Conservation (phyloP, 1,140 invertebrate genomes). For the Drosophila fuyamai region DNA sequence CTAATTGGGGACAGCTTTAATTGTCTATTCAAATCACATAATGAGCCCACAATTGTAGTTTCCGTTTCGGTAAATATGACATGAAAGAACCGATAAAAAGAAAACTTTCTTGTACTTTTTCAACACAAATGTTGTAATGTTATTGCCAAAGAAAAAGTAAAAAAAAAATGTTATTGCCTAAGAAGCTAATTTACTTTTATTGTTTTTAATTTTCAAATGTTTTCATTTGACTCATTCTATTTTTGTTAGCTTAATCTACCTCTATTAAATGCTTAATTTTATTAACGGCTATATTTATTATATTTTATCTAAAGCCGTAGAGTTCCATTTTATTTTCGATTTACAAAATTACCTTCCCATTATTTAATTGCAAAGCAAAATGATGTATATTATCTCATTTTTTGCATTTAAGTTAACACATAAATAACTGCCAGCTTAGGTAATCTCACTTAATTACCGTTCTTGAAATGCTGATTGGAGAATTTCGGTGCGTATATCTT, state of each 20-base stretch:
- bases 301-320: background rate
- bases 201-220: too few relatives aligned
- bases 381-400: background rate
- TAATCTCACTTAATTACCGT: slow-evolving; percentile 14
- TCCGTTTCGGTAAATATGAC: background rate
- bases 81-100: background rate
- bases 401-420: background rate
- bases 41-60: background rate
- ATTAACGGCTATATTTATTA: too few relatives aligned
- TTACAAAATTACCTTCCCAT: background rate
- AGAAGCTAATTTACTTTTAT: too few relatives aligned
- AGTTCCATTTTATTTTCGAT: background rate
- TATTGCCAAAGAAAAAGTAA: too few relatives aligned
- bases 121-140: too few relatives aligned
- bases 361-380: background rate
- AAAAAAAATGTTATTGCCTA: too few relatives aligned
- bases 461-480: slow-evolving; percentile 6
- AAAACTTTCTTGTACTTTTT: background rate
- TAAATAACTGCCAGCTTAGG: slow-evolving; percentile 7
- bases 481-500: slow-evolving; percentile 10
- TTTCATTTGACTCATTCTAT: too few relatives aligned
- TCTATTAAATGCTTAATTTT: too few relatives aligned
- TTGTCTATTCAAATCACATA: slow-evolving; percentile 7
- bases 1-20: slow-evolving; percentile 1
- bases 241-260: too few relatives aligned